A percentile compares a stretch with the other conserved stretches of the same genome.
phyloP scores from a whole-genome alignment of 2,113 vertebrate species.

The Sinocyclocheilus maitianheensis region DNA sequence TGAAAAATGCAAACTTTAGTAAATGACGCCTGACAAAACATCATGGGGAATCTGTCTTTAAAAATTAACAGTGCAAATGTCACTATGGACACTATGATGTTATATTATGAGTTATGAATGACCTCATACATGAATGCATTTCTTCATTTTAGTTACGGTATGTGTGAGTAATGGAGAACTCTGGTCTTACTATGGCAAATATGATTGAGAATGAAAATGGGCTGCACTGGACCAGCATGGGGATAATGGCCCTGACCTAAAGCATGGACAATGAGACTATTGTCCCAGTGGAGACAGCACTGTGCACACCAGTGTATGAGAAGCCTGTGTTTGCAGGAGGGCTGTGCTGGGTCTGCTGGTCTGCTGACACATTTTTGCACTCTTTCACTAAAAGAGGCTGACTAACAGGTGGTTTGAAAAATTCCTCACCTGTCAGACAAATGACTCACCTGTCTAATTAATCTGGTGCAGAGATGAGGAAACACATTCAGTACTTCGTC shows the following conservation, averaged over 20 bases:
- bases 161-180: constrained; percentile 10
- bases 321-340: constrained; percentile 22
- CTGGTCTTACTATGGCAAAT: neutral
- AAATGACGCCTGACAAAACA: neutral
- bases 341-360: neutral
- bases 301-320: constrained; percentile 22
- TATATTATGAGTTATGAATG: neutral
- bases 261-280: constrained; percentile 60
- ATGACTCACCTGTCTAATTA: neutral
- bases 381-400: neutral
- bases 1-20: neutral
- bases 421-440: constrained; percentile 21
- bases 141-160: neutral
- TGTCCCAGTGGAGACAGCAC: constrained; percentile 57
- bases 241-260: constrained; percentile 50
- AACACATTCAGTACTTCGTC: neutral
- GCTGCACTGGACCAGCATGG: constrained; percentile 12
- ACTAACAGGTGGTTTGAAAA: neutral
- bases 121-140: neutral
- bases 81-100: neutral
- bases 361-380: constrained; percentile 29
- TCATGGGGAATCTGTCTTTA: neutral
- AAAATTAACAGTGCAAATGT: neutral
- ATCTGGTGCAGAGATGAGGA: neutral
- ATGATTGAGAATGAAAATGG: constrained; percentile 21